phyloP scores from a whole-genome alignment of 2,888 invertebrate species.

The Platycnemis pennipes region DNA sequence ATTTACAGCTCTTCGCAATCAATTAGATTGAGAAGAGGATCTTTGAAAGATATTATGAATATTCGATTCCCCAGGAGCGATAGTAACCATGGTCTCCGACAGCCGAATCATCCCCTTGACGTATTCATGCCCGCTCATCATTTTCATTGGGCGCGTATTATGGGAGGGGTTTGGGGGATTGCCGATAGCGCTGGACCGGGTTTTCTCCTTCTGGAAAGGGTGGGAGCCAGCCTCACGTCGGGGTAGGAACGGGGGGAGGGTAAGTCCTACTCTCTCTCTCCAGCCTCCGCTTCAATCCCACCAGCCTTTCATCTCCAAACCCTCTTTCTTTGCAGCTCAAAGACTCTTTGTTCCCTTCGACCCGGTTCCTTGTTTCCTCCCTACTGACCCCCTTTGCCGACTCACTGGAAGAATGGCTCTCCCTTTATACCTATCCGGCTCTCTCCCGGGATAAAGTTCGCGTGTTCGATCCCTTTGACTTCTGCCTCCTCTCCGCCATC shows the following conservation, averaged over 20 bases:
- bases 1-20: too few relatives aligned
- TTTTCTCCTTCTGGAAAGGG: background rate
- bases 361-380: slow-evolving; percentile 3
- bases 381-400: slow-evolving; percentile 20
- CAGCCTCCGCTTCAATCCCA: background rate
- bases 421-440: background rate
- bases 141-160: background rate
- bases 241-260: background rate
- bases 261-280: background rate
- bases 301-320: background rate
- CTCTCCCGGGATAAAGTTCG: background rate
- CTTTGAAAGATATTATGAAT: too few relatives aligned
- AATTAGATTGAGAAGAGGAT: too few relatives aligned
- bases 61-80: too few relatives aligned
- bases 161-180: background rate
- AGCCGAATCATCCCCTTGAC: too few relatives aligned
- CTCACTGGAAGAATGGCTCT: background rate
- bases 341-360: background rate
- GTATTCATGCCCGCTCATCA: background rate
- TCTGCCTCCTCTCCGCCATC: background rate
- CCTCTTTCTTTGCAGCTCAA: background rate
- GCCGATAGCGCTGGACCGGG: background rate
- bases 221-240: background rate
- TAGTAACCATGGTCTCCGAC: too few relatives aligned
- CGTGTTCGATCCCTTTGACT: slow-evolving; percentile 49